phyloP scores from a whole-genome alignment of 1,140 invertebrate species.

The Meteorus sp. region DNA sequence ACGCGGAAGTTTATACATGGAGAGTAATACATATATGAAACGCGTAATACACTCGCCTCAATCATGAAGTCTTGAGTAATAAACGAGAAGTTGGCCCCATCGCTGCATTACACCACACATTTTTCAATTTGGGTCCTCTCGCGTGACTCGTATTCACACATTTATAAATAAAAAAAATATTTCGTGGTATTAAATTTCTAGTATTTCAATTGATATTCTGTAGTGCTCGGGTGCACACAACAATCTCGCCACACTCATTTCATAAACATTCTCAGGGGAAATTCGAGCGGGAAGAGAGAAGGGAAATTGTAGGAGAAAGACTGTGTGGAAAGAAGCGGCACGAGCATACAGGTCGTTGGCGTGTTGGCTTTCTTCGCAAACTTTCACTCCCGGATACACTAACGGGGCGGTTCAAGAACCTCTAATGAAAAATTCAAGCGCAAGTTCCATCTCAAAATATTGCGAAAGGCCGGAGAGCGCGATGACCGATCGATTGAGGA shows the following conservation, averaged over 20 bases:
- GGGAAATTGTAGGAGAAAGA: background rate
- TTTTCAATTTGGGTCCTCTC: background rate
- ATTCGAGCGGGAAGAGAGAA: too few relatives aligned
- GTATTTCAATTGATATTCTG: constrained; percentile 1
- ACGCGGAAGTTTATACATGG: constrained; percentile 14
- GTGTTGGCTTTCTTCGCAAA: constrained; percentile 21
- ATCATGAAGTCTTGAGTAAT: background rate
- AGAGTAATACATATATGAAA: background rate
- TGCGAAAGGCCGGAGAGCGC: background rate
- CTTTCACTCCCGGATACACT: constrained; percentile 10
- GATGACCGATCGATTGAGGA: constrained; percentile 17
- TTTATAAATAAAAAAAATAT: background rate
- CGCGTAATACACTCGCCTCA: constrained; percentile 6
- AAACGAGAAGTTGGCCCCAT: constrained; percentile 10
- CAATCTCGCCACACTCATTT: background rate
- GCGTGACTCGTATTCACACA: background rate
- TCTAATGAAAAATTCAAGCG: constrained; percentile 21
- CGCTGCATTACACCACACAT: constrained; percentile 3
- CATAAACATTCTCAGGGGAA: background rate
- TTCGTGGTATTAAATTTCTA: background rate
- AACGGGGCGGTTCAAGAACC: constrained; percentile 22
- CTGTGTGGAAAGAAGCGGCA: background rate
- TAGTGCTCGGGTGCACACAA: background rate
- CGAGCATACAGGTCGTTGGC: constrained; percentile 3
- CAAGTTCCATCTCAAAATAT: constrained; percentile 10